Evolutionary conservation across 2,888 invertebrate genomes (phyloP).

Genomic region (Harpalus rubripes): DNA sequence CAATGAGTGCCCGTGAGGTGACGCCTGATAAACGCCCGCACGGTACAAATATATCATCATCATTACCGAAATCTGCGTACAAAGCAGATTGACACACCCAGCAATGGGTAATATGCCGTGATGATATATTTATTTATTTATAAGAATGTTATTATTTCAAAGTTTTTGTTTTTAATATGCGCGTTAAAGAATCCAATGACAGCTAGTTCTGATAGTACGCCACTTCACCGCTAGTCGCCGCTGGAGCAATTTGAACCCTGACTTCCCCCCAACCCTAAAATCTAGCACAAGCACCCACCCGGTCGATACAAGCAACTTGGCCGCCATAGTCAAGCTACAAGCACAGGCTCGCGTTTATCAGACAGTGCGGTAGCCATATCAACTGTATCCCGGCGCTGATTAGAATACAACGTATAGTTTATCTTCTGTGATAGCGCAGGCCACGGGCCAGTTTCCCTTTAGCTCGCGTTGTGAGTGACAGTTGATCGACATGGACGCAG

Average conservation of each 20-base stretch:
- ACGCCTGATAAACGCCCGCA: too few relatives aligned
- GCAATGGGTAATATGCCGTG: too few relatives aligned
- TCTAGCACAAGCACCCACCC: constrained; percentile 21
- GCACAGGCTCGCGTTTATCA: neutral
- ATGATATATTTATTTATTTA: too few relatives aligned
- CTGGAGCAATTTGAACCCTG: constrained; percentile 36
- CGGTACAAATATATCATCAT: too few relatives aligned
- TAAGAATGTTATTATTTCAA: neutral
- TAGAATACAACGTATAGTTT: neutral
- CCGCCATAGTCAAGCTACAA: constrained; percentile 27
- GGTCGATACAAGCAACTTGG: constrained; percentile 33
- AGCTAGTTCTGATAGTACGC: neutral
- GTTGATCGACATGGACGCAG: constrained; percentile 69
- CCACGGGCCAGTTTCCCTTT: constrained; percentile 15
- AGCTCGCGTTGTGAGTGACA: constrained; percentile 39
- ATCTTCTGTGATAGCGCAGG: constrained; percentile 27
- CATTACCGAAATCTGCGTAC: too few relatives aligned
- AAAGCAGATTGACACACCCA: too few relatives aligned
- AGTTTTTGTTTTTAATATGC: neutral
- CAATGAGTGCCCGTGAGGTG: too few relatives aligned
- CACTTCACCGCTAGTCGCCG: constrained; percentile 20
- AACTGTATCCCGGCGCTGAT: constrained; percentile 8
- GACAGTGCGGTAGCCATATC: neutral
- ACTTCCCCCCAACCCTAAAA: constrained; percentile 23
- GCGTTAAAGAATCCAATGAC: neutral